These are phyloP conservation scores for Erebia palarica DNA, from an alignment of 2,888 invertebrate species.

Conservation along the genomic window DNA sequence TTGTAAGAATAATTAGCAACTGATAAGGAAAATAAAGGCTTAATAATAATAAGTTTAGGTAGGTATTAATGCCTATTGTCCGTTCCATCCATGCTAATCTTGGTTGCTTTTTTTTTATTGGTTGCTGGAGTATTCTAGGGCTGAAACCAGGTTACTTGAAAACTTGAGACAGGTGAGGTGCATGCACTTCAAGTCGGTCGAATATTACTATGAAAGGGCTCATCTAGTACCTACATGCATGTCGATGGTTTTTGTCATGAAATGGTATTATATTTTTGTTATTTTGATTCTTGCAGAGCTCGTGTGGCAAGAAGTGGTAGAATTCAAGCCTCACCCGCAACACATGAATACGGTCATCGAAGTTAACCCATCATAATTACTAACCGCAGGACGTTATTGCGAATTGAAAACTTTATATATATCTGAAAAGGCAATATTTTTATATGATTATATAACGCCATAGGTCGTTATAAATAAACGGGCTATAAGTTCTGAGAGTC, in stretches of 20 bases:
- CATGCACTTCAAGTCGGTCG: no score
- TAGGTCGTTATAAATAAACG: conserved; percentile 29
- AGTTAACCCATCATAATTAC: conserved; percentile 64
- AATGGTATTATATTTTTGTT: not conserved
- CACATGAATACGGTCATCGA: conserved; percentile 79
- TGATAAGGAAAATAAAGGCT: no score
- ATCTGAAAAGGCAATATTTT: conserved; percentile 35
- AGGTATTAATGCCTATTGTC: no score
- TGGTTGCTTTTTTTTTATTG: no score
- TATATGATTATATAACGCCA: conserved; percentile 35
- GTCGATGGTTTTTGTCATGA: not conserved
- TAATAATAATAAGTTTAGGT: no score
- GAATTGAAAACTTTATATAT: not conserved
- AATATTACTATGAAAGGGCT: no score
- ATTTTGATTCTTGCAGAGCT: conserved; percentile 82
- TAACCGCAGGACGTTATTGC: not conserved
- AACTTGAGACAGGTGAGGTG: no score
- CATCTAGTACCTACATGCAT: no score
- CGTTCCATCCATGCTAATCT: no score
- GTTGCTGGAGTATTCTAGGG: no score
- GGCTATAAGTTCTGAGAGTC: conserved; percentile 27
- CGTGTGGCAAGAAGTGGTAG: conserved; percentile 91
- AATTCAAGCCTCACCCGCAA: conserved; percentile 87
- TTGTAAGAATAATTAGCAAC: no score
- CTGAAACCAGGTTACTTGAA: no score